Percentiles rank a stretch among this genome's conserved stretches.
Conservation (phyloP, 2,113 vertebrate genomes). For the Gymnobelideus leadbeateri region DNA sequence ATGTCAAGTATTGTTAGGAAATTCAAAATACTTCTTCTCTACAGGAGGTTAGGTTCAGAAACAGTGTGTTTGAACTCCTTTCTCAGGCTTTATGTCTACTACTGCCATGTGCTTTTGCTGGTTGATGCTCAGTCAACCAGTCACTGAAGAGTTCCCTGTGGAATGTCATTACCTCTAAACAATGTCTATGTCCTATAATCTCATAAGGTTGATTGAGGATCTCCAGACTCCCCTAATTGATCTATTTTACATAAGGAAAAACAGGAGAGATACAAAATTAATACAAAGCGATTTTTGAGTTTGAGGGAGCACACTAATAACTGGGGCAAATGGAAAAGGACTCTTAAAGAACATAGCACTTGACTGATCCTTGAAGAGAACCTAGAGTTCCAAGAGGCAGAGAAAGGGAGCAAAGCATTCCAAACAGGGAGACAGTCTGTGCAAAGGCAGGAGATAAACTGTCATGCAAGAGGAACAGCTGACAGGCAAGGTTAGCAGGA, state of each 20-base stretch:
- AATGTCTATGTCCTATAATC: not conserved
- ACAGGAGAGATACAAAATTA: not conserved
- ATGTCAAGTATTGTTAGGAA: not conserved
- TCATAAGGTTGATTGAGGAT: not conserved
- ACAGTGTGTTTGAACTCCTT: not conserved
- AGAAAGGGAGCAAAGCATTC: not conserved
- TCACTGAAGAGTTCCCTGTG: not conserved
- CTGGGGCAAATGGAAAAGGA: not conserved
- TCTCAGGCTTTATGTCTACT: not conserved
- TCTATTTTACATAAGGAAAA: not conserved
- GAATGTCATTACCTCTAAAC: not conserved
- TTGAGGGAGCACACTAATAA: not conserved
- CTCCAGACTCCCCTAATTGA: not conserved
- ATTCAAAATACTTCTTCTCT: not conserved
- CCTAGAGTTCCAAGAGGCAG: not conserved
- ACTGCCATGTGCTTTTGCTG: not conserved
- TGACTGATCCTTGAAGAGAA: not conserved
- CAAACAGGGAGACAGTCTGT: not conserved
- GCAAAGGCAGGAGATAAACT: not conserved
- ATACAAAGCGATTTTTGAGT: not conserved
- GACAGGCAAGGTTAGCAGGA: not conserved
- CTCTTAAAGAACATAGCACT: not conserved
- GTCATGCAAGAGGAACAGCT: not conserved
- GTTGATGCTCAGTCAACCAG: not conserved
- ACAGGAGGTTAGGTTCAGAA: not conserved